Evolutionary conservation across 2,797 vertebrate species (phyloP), one percentile per base, ranked within the genome.

Genomic region (Sternotherus odoratus): DNA sequence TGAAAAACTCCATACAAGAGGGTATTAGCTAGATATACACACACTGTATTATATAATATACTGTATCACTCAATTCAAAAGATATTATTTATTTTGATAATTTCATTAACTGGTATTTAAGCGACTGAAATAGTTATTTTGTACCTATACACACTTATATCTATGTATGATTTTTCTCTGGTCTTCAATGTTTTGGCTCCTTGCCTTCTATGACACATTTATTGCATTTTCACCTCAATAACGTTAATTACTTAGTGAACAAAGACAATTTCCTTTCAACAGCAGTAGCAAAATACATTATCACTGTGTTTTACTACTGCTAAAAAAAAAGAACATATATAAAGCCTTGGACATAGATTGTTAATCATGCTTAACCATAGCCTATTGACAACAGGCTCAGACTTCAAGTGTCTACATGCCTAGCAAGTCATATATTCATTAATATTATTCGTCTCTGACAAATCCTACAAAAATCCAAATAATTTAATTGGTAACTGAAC

Each of bases 291-390:
- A 91, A 88, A 50, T 23, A 82, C 30, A 43, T 13, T 66, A 81
- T 66, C 60, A 56, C 39, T 82, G 17, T 79, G 63, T 85, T 91
- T 90, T 84, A 88, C 39, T 46, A 39, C 12, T 82, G 80, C 43
- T 92, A 63, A 77, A 95, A 90, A 90, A 79, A 81, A 19, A 79
- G 86, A 91, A 78, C 15, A 28, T 30, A 86, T 28, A 72, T 69
- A 95, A 96, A 74, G 77, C 60, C 79, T 24, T 79, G 78, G 90
- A 85, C 78, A 94, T 72, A 46, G 79, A 90, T 30, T 91, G 53
- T 74, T 94, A 82, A 90, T 83, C 93, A 95, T 94, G 87, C 87
- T 94, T 93, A 95, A 91, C 89, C 78, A 54, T 33, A 79, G 28
- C 33, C 50, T 94, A 90, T 93, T 86, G 92, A 94, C 87, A 91